phyloP scores from a whole-genome alignment of 2,888 invertebrate species.

The Dermolepida albohirtum region DNA sequence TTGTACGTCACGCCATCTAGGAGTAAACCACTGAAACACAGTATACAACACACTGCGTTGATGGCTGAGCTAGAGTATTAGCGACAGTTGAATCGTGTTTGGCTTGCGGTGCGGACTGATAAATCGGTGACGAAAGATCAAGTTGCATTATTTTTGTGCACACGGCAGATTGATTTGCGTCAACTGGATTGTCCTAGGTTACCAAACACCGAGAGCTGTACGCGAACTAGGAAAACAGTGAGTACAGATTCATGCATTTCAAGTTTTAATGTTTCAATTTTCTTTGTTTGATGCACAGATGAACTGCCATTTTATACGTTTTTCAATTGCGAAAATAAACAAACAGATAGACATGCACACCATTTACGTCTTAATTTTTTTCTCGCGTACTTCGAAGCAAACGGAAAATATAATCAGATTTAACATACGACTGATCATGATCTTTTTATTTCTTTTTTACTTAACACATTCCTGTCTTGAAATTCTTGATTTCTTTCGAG shows the following conservation, averaged over 20 bases:
- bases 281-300: not conserved
- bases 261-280: conserved; percentile 5
- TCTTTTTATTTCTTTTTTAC: no score
- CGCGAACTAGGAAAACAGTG: not conserved
- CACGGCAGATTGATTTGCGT: conserved; percentile 18
- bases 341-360: not conserved
- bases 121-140: conserved; percentile 56
- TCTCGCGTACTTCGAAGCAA: no score
- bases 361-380: no score
- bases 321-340: conserved; percentile 13
- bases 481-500: no score
- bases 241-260: not conserved
- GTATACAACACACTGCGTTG: no score
- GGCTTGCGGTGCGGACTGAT: conserved; percentile 48
- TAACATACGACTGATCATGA: no score
- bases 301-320: conserved; percentile 18
- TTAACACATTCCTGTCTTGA: no score
- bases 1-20: no score
- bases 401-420: no score
- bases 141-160: conserved; percentile 18
- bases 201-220: not conserved
- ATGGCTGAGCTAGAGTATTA: not conserved
- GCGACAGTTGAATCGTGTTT: conserved; percentile 46
- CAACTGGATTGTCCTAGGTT: not conserved
- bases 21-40: no score